Evolutionary conservation across 2,888 invertebrate species (phyloP).

Genomic region (Tiliacea citrago): DNA sequence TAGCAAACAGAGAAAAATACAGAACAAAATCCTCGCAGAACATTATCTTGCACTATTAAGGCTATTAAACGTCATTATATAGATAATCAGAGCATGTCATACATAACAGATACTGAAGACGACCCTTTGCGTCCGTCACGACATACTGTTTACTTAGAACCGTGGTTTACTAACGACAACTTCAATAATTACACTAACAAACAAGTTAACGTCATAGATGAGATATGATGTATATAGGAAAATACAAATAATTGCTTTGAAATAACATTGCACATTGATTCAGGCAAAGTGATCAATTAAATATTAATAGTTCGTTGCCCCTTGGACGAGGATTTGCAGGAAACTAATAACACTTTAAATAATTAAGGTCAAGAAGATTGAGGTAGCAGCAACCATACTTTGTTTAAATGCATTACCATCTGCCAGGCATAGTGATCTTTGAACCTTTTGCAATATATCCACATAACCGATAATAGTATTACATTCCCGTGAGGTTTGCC

Average conservation of each 20-base stretch:
- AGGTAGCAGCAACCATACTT: neutral
- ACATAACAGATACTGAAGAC: conserved; percentile 5
- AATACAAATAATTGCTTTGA: neutral
- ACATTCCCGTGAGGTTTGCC: too few species aligned
- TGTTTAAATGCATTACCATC: neutral
- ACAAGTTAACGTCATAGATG: neutral
- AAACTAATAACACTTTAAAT: neutral
- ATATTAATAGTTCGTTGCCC: neutral
- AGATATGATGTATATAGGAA: conserved; percentile 30
- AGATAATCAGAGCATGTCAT: conserved; percentile 1
- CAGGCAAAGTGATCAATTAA: neutral
- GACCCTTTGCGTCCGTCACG: conserved; percentile 12
- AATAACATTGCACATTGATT: neutral
- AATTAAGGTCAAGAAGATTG: neutral
- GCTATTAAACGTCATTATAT: conserved; percentile 25
- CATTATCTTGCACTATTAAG: neutral
- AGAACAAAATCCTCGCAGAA: neutral
- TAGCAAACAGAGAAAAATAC: neutral
- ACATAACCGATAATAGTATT: neutral
- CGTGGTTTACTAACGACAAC: conserved; percentile 4
- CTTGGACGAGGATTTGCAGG: neutral
- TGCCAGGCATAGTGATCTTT: neutral
- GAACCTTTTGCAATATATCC: neutral
- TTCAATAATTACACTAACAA: conserved; percentile 26
- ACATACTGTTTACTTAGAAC: conserved; percentile 33